Percentiles rank a stretch among this genome's conserved stretches.
These are phyloP conservation scores for Cataglyphis altisquamis DNA, from an alignment of 2,888 invertebrate species.

Conservation along the genomic window DNA sequence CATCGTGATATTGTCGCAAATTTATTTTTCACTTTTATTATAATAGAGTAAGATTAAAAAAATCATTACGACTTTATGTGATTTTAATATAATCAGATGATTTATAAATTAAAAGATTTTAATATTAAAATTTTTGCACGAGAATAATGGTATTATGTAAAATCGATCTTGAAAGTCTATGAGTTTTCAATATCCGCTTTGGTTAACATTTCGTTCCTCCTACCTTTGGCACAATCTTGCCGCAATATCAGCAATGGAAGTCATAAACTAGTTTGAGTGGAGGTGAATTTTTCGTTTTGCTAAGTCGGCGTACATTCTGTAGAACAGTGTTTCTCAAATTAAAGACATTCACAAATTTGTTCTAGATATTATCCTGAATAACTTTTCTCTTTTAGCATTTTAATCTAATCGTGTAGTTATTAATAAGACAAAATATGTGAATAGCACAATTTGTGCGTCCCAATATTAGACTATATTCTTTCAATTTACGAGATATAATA, in stretches of 20 bases:
- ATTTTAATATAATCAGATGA: neutral
- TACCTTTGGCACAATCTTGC: slow-evolving; percentile 36
- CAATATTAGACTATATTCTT: neutral
- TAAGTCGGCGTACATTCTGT: slow-evolving; percentile 36
- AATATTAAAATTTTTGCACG: slow-evolving; percentile 6
- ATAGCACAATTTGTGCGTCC: neutral
- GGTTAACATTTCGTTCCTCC: slow-evolving; percentile 32
- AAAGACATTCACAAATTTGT: slow-evolving; percentile 6
- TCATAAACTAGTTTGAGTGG: slow-evolving; percentile 51
- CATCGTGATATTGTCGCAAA: neutral
- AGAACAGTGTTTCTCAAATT: slow-evolving; percentile 41
- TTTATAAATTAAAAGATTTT: neutral
- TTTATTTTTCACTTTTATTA: neutral
- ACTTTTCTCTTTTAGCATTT: neutral
- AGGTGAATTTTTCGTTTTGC: slow-evolving; percentile 44
- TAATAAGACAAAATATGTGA: neutral
- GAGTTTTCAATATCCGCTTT: slow-evolving; percentile 36
- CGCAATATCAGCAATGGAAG: slow-evolving; percentile 45
- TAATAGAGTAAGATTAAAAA: neutral
- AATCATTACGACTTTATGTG: neutral
- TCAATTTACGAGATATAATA: neutral
- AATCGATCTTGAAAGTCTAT: neutral
- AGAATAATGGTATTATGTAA: slow-evolving; percentile 9
- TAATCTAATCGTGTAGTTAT: neutral
- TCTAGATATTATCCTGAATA: neutral